phyloP scores from a whole-genome alignment of 1,140 invertebrate species.

The Rhopalosiphum padi region DNA sequence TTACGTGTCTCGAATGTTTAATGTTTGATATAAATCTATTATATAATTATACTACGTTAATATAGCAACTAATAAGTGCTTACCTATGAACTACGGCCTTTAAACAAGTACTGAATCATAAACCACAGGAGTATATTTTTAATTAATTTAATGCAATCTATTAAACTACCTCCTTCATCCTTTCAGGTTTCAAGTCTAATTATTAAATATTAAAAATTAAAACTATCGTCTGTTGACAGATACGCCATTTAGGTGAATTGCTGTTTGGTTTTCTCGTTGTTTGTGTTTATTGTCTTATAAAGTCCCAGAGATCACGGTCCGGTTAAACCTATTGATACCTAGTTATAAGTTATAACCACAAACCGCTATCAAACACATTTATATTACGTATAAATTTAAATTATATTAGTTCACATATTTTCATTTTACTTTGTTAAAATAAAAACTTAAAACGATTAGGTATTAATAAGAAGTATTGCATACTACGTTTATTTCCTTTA shows the following conservation, averaged over 20 bases:
- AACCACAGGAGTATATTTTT: neutral
- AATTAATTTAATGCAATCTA: neutral
- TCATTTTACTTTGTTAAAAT: neutral
- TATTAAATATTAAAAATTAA: neutral
- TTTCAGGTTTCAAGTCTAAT: neutral
- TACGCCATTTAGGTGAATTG: neutral
- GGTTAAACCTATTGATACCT: neutral
- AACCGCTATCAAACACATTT: neutral
- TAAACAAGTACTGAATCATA: neutral
- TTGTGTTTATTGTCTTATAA: neutral
- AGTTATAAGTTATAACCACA: neutral
- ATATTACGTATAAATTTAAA: no score
- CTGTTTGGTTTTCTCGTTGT: neutral
- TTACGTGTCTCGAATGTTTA: neutral
- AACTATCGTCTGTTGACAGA: neutral
- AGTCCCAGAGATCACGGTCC: neutral
- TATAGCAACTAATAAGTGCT: neutral
- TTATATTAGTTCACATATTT: neutral
- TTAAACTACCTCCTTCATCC: neutral
- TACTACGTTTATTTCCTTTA: neutral
- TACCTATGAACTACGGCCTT: neutral
- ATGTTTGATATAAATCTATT: neutral
- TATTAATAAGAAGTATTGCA: no score
- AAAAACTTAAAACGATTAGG: neutral
- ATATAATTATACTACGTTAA: neutral